Conservation (phyloP, 2,113 vertebrate species). For the Rhineura floridana region DNA sequence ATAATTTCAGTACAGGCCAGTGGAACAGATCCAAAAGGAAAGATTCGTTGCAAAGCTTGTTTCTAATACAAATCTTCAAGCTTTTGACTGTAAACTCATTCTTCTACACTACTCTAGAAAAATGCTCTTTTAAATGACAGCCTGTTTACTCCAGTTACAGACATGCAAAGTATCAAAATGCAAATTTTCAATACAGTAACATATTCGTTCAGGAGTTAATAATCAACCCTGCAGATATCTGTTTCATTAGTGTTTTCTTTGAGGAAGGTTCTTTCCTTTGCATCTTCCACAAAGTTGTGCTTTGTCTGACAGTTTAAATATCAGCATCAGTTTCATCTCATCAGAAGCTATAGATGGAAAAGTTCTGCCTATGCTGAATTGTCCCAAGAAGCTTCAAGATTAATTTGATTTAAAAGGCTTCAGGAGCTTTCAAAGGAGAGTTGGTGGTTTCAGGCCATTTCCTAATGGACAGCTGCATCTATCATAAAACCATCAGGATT, state of each 20-base stretch:
- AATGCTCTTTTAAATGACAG: neutral
- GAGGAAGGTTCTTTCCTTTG: neutral
- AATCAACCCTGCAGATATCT: neutral
- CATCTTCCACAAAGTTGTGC: neutral
- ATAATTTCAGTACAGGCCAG: neutral
- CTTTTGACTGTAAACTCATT: neutral
- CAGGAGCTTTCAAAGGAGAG: constrained; percentile 34
- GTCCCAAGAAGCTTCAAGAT: constrained; percentile 37
- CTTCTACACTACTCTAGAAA: neutral
- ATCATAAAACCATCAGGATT: constrained; percentile 30
- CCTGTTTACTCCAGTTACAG: neutral
- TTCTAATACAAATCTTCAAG: neutral
- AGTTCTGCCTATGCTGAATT: constrained; percentile 20
- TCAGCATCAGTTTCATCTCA: neutral
- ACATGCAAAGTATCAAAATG: neutral
- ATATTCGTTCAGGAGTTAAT: neutral
- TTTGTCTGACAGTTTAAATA: constrained; percentile 36
- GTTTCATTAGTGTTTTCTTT: neutral
- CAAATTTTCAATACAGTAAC: neutral
- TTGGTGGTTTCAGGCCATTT: constrained; percentile 39
- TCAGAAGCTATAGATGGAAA: constrained; percentile 1
- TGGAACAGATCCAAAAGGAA: neutral
- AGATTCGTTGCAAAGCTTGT: neutral
- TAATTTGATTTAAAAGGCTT: constrained; percentile 39
- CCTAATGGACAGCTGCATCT: constrained; percentile 25